Evolutionary conservation across 2,888 invertebrate genomes (phyloP).

Genomic region (Andrena dorsata): DNA sequence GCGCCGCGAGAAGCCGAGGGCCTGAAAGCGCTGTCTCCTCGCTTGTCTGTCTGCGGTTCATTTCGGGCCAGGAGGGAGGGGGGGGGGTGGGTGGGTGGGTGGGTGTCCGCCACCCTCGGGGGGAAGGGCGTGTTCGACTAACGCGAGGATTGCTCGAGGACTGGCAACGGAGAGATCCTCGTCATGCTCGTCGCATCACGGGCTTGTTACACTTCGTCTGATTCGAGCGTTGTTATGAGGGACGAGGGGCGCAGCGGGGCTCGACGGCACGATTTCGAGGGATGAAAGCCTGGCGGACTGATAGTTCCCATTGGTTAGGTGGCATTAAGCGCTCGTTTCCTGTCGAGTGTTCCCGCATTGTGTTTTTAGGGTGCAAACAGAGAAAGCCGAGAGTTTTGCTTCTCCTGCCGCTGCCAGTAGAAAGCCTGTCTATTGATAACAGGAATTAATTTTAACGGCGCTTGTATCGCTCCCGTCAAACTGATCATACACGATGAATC

Average conservation of each 20-base stretch:
- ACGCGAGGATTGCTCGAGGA: constrained; percentile 12
- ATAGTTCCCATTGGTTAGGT: constrained; percentile 12
- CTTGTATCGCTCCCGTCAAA: too few relatives aligned
- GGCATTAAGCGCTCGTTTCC: constrained; percentile 15
- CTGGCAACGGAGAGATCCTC: constrained; percentile 27
- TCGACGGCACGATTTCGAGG: constrained; percentile 1
- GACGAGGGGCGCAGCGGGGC: constrained; percentile 8
- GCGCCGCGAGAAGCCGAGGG: constrained; percentile 71
- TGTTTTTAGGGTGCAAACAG: not conserved
- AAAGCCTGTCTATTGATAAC: too few relatives aligned
- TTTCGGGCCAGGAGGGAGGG: constrained; percentile 37
- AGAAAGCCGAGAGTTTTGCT: too few relatives aligned
- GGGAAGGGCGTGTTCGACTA: constrained; percentile 4
- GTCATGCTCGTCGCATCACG: constrained; percentile 22
- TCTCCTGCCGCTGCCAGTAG: too few relatives aligned
- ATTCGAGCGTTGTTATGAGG: constrained; percentile 35
- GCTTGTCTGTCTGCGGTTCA: constrained; percentile 67
- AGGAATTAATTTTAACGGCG: too few relatives aligned
- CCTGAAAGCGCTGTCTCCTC: constrained; percentile 49
- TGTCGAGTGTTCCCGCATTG: constrained; percentile 12
- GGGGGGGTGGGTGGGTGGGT: not conserved
- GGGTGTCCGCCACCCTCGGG: not conserved
- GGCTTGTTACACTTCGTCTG: constrained; percentile 29
- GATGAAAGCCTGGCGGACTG: constrained; percentile 13
- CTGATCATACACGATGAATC: too few relatives aligned